Base-by-base conservation (phyloP, 2,888 invertebrate genomes). In the Ennomos erosarius region DNA sequence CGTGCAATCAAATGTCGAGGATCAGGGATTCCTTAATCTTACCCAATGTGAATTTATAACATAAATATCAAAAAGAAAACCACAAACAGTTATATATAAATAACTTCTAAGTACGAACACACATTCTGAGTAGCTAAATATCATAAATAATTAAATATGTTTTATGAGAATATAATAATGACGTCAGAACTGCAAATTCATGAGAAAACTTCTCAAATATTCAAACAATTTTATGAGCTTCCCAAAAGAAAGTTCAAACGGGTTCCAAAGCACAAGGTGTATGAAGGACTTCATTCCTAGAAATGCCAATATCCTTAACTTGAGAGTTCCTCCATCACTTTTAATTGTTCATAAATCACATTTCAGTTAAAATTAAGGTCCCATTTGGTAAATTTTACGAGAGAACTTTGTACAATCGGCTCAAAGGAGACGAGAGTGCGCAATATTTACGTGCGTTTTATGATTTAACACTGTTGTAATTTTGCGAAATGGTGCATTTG, bases 261-360 rank as follows among this genome's bases (percentile, higher is more conserved):
- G 50, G 9, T 13, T 48, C 13, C 26, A 52, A 37, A 45, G 40
- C 52, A 58, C 56, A 36, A 62, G 63, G 37, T 65, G 67, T 67
- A 65, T 61, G 64, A 65, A 70, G 70, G 73, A 73, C 54, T 65
- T 61, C 63, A 64, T 71, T 71, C 70, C 70, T 70, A 70, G 64
- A 69, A 74, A 73, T 68, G 63, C 50, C 67, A 71, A 74, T 73
- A 70, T 65, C 68, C 63, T 58, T 69, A 73, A 74, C 73, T 74
- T 69, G 60, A 48, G 62, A 52, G 70, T 69, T 75, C 70, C 74
- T 79, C 74, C 76, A 70, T 78, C 76, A 75, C 69, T 73, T 75
- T 76, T 82, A 79, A 81, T 79, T 76, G 77, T 76, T 76, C 78
- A 80, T 81, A 81, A 81, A 81, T 82, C 80, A 81, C 69, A 70